phyloP scores from a whole-genome alignment of 2,888 invertebrate species.

The Hesperia comma region DNA sequence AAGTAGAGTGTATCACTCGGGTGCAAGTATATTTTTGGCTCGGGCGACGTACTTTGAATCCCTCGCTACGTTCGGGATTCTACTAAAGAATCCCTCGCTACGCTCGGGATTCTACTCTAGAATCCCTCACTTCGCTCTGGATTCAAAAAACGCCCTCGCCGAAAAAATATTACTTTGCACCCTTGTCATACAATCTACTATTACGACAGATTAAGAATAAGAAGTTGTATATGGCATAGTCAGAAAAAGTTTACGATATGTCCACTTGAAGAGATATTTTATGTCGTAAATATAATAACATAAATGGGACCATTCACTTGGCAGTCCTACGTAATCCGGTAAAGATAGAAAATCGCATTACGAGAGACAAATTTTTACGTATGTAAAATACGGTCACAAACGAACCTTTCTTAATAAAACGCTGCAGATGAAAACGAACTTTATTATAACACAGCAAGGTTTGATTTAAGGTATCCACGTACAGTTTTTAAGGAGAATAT shows the following conservation, averaged over 20 bases:
- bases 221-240: not conserved
- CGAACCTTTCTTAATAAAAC: constrained; percentile 10
- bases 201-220: too few relatives aligned
- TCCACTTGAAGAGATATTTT: constrained; percentile 40
- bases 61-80: too few relatives aligned
- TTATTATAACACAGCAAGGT: constrained; percentile 6
- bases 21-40: too few relatives aligned
- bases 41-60: too few relatives aligned
- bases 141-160: too few relatives aligned
- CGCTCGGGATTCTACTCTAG: too few relatives aligned
- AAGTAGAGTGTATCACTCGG: too few relatives aligned
- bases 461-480: not conserved
- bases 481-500: constrained; percentile 4
- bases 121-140: too few relatives aligned
- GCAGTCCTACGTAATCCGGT: constrained; percentile 54
- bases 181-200: too few relatives aligned
- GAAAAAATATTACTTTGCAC: too few relatives aligned
- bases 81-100: too few relatives aligned
- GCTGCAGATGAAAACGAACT: constrained; percentile 11
- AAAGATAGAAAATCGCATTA: constrained; percentile 57
- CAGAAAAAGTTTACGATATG: constrained; percentile 39
- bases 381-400: constrained; percentile 50
- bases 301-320: constrained; percentile 52
- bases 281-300: constrained; percentile 50
- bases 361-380: constrained; percentile 52